These are phyloP conservation scores for Drosophila punjabiensis DNA, from an alignment of 1,140 invertebrate genomes.

Conservation along the genomic window DNA sequence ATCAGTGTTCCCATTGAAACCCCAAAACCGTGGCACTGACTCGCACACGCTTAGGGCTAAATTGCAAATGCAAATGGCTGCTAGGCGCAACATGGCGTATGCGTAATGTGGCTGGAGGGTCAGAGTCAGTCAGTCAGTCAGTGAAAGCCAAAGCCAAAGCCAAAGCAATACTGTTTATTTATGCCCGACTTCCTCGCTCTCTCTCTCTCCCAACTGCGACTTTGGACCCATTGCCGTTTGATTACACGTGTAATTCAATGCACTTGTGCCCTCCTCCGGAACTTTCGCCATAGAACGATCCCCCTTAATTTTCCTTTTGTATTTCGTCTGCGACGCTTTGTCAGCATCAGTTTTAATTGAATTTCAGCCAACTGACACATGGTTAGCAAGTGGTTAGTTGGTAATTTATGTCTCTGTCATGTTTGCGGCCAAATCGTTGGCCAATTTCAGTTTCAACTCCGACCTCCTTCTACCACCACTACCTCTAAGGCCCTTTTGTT, in stretches of 20 bases:
- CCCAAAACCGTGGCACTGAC: not conserved
- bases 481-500: constrained; percentile 17
- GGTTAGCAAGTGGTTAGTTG: constrained; percentile 51
- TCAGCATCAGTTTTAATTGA: constrained; percentile 63
- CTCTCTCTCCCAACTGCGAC: constrained; percentile 12
- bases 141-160: constrained; percentile 7
- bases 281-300: constrained; percentile 9
- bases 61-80: constrained; percentile 60
- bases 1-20: constrained; percentile 54
- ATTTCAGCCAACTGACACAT: constrained; percentile 52
- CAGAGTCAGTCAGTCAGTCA: constrained; percentile 2
- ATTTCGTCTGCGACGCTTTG: constrained; percentile 2
- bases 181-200: constrained; percentile 23
- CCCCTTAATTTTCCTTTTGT: constrained; percentile 13
- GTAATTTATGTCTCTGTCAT: constrained; percentile 64
- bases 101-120: constrained; percentile 31
- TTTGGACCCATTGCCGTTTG: constrained; percentile 55
- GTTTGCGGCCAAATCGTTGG: constrained; percentile 51
- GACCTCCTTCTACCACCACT: not conserved
- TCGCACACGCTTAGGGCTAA: not conserved
- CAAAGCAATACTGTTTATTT: constrained; percentile 63
- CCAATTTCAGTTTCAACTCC: constrained; percentile 30
- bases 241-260: constrained; percentile 67
- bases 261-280: constrained; percentile 13
- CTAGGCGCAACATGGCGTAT: constrained; percentile 51